Evolutionary conservation across 2,888 invertebrate genomes (phyloP).

Genomic region (Spicauda simplicius): DNA sequence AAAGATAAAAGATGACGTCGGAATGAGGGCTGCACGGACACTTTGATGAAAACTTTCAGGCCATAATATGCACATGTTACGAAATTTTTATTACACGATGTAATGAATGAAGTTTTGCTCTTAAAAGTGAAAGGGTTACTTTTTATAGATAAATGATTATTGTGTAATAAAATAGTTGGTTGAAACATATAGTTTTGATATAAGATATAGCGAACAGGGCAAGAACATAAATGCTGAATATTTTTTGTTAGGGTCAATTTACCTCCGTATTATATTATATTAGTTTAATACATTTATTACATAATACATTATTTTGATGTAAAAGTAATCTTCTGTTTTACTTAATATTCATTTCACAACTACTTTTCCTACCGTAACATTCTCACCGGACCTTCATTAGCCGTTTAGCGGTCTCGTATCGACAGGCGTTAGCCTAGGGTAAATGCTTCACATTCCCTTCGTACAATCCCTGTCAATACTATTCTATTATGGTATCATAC

Average conservation of each 20-base stretch:
- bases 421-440: conserved; percentile 5
- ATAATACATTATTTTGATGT: too few relatives aligned
- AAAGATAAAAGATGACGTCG: conserved; percentile 31
- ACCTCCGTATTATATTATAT: too few relatives aligned
- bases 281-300: too few relatives aligned
- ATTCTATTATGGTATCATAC: conserved; percentile 7
- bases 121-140: conserved; percentile 19
- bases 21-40: conserved; percentile 34
- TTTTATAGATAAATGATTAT: background rate
- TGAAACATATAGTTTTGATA: background rate
- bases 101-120: conserved; percentile 29
- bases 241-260: too few relatives aligned
- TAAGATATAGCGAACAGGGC: too few relatives aligned
- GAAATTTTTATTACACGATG: conserved; percentile 27
- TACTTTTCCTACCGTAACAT: conserved; percentile 1
- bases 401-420: conserved; percentile 15
- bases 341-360: background rate
- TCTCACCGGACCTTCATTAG: conserved; percentile 18
- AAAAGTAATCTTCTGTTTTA: too few relatives aligned
- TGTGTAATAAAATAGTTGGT: background rate
- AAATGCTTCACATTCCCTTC: conserved; percentile 25
- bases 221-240: too few relatives aligned
- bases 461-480: conserved; percentile 19
- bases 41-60: conserved; percentile 36
- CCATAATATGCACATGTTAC: conserved; percentile 35